Evolutionary conservation across 2,113 vertebrate genomes (phyloP), one percentile per base, ranked within the genome.

Genomic region (Tricholaema leucomelas): DNA sequence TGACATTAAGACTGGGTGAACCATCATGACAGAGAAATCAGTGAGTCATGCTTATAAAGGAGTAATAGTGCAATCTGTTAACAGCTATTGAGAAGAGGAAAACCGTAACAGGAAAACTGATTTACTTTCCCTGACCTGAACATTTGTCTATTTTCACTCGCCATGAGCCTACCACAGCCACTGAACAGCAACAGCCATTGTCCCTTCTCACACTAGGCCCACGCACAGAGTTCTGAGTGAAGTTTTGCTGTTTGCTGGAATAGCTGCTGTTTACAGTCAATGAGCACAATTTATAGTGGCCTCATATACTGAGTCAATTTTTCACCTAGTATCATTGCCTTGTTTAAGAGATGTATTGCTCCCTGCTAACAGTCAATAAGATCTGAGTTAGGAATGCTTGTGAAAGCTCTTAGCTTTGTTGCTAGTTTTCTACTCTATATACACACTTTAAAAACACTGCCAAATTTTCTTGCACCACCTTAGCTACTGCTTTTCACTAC

Each of bases 31-130:
- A 82, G 70, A 78, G 72, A 64, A 87, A 73, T 30, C 9, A 71
- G 55, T 72, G 76, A 97, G 56, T 95, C 91, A 94, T 44, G 46
- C 4, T 16, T 50, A 38, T 38, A 87, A 85, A 17, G 74, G 66
- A 85, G 14, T 61, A 52, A 63, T 5, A 82, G 40, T 3, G 4
- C 89, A 91, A 71, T 27, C 77, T 88, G 27, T 28, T 70, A 50
- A 85, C 80, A 92, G 18, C 33, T 44, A 56, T 24, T 6, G 6
- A 44, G 70, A 93, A 85, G 31, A 56, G 91, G 46, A 90, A 89
- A 69, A 69, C 30, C 23, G 4, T 7, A 30, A 55, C 0, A 61
- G 31, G 28, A 91, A 86, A 70, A 80, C 7, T 9, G 1, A 50
- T 58, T 66, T 83, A 52, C 36, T 60, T 72, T 86, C 54, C 66